These are phyloP conservation scores for Anastrepha ludens DNA, from an alignment of 1,140 invertebrate genomes.

Conservation along the genomic window DNA sequence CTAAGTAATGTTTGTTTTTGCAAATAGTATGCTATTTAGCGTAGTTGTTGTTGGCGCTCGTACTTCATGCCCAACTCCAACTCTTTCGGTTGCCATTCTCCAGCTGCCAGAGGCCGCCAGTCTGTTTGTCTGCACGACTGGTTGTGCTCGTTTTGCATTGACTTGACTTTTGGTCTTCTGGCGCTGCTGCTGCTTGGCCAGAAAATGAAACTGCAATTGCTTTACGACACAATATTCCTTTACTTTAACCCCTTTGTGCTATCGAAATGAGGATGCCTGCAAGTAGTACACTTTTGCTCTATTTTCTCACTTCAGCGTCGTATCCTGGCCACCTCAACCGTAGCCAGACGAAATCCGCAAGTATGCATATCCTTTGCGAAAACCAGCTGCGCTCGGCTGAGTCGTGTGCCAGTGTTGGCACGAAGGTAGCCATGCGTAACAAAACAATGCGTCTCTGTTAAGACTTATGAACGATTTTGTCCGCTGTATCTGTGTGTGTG, in stretches of 20 bases:
- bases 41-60: not conserved
- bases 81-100: not conserved
- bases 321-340: not conserved
- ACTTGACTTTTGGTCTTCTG: slow-evolving; percentile 47
- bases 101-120: not conserved
- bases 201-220: slow-evolving; percentile 51
- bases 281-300: not conserved
- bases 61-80: not conserved
- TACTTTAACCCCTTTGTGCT: not conserved
- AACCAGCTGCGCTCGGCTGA: slow-evolving; percentile 16
- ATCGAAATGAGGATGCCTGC: not conserved
- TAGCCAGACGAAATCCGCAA: slow-evolving; percentile 19
- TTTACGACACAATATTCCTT: slow-evolving; percentile 11
- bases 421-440: slow-evolving; percentile 50
- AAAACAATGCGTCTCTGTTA: slow-evolving; percentile 47
- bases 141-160: slow-evolving; percentile 13
- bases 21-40: not conserved
- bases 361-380: not conserved
- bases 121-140: not conserved
- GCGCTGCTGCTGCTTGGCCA: not conserved
- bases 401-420: slow-evolving; percentile 41
- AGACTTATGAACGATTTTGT: slow-evolving; percentile 29
- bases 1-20: slow-evolving; percentile 38
- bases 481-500: not conserved
- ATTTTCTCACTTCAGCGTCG: not conserved